Conservation (phyloP, 2,888 invertebrate species). For the Clusia tigrina region DNA sequence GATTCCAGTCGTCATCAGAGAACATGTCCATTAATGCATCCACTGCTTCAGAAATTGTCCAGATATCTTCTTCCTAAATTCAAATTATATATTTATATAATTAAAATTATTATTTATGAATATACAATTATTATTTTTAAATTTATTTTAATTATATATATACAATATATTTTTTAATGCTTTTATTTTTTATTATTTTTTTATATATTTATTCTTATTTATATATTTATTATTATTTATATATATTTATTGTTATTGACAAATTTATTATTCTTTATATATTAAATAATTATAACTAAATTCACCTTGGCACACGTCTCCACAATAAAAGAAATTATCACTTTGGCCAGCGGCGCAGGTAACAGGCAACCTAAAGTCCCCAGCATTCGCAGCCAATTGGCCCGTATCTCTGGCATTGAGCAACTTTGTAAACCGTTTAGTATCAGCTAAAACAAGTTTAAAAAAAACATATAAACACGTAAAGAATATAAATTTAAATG, state of each 20-base stretch:
- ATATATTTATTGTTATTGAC: background rate
- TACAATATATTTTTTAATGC: background rate
- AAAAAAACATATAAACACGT: constrained; percentile 35
- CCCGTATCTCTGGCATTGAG: constrained; percentile 67
- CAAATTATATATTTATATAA: background rate
- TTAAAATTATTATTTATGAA: too few species aligned
- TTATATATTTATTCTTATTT: too few species aligned
- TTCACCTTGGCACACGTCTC: constrained; percentile 64
- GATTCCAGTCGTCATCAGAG: constrained; percentile 77
- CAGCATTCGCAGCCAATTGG: constrained; percentile 70
- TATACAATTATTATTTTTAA: too few species aligned
- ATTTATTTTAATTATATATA: too few species aligned
- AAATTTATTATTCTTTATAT: background rate
- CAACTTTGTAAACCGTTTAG: constrained; percentile 67
- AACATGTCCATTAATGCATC: constrained; percentile 81
- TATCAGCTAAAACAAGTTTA: constrained; percentile 59
- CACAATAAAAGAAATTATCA: constrained; percentile 70
- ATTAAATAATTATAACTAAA: background rate
- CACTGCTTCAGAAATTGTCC: constrained; percentile 78
- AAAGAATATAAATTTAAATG: too few species aligned
- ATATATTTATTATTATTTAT: too few species aligned
- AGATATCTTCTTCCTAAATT: constrained; percentile 70
- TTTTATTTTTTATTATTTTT: background rate
- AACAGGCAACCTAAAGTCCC: constrained; percentile 68
- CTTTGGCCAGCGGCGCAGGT: constrained; percentile 52